Evolutionary conservation across 2,113 vertebrate genomes (phyloP), one percentile per base, ranked within the genome.

Genomic region (Marcusenius ussheri): DNA sequence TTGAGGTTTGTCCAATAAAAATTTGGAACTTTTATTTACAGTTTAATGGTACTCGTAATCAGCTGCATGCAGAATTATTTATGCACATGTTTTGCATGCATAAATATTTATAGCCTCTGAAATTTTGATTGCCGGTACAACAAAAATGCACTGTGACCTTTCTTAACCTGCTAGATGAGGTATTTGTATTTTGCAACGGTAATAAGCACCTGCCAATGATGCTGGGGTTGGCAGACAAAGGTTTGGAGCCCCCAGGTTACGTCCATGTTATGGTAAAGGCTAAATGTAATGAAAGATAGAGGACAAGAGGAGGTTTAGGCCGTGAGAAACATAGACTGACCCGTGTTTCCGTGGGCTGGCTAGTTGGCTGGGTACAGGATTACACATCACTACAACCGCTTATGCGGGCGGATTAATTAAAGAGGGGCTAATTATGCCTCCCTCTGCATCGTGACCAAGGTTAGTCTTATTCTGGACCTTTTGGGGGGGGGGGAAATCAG

Each of bases 391-490:
- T 74, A n/a, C 58, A 88, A 39, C 56, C 45, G 11, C 88, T 88
- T 66, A 88, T 58, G 39, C 15, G 3, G 39, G 51, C 5, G 35
- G 87, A 62, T 88, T 88, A 45, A 88, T 88, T 88, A 66, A 88
- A 88, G 56, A 46, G 39, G 39, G 8, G 19, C 39, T 45, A 88
- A 62, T 88, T 62, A 88, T 58, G 47, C 87, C 2, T 17, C 17
- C 86, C 86, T 87, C 83, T 49, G 83, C 46, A n/a, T 21, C 19
- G 9, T 46, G 45, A 45, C 17, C 83, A 85, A 50, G 83, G 46
- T 85, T 46, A n/a, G n/a, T 39, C 49, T 87, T 87, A 87, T 35
- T 51, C 11, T 53, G 47, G 27, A 35, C 47, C 45, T 49, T 51
- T 27, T 19, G 31, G 50, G 10, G 21, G 46, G 46, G 7, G 35